Percentiles rank a stretch among this genome's conserved stretches.
These are phyloP conservation scores for Poecilia latipinna DNA, from an alignment of 2,113 vertebrate genomes.

Conservation along the genomic window DNA sequence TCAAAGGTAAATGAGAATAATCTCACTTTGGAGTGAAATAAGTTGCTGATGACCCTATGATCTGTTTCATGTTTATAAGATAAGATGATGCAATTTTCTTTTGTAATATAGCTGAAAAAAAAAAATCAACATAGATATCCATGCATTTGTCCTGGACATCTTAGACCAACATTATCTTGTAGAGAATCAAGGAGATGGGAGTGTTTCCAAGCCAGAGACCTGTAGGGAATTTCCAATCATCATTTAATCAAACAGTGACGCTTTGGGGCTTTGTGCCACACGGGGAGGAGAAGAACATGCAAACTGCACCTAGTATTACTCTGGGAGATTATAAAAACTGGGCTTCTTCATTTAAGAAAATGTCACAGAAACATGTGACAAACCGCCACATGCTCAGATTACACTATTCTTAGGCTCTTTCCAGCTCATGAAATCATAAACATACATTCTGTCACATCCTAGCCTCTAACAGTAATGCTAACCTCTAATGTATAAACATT, in stretches of 20 bases:
- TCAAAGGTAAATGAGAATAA: conserved; percentile 41
- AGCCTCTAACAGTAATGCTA: too few species aligned
- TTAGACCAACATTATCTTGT: neutral
- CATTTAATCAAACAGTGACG: neutral
- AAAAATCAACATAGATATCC: neutral
- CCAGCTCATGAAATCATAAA: too few species aligned
- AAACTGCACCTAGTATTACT: neutral
- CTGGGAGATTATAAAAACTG: neutral
- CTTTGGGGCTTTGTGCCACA: neutral
- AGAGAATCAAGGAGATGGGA: neutral
- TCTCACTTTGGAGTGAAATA: conserved; percentile 25
- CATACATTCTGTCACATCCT: too few species aligned
- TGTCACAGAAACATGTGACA: too few species aligned
- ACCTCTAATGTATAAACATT: too few species aligned
- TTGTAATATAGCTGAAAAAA: neutral
- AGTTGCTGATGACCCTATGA: conserved; percentile 19
- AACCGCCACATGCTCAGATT: too few species aligned
- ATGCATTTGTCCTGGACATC: neutral
- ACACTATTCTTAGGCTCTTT: too few species aligned
- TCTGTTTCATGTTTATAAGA: conserved; percentile 36
- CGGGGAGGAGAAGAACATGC: neutral
- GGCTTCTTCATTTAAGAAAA: neutral
- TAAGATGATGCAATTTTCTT: conserved; percentile 6
- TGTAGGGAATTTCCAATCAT: neutral
- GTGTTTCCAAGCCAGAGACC: neutral